A percentile compares a stretch with the other conserved stretches of the same genome.
These are phyloP conservation scores for Cottoperca gobio DNA, from an alignment of 2,797 vertebrate species.

Conservation along the genomic window DNA sequence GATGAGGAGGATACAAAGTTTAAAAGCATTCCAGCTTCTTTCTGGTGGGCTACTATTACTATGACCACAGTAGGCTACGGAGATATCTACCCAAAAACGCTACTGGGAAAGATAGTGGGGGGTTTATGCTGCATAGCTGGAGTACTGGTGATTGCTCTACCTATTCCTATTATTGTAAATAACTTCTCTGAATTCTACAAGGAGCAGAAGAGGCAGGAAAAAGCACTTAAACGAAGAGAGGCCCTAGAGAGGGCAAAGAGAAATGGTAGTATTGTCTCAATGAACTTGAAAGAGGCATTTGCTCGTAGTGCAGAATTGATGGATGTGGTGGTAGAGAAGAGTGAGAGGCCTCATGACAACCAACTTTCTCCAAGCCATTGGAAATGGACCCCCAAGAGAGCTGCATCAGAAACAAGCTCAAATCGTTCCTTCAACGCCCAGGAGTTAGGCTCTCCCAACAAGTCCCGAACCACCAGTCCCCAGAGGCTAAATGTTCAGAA, in stretches of 20 bases:
- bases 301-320: constrained; percentile 96
- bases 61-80: constrained; percentile 99
- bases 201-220: constrained; percentile 99
- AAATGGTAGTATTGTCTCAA: constrained; percentile 98
- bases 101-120: constrained; percentile 97
- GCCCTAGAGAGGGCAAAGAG: constrained; percentile 97
- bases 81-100: constrained; percentile 98
- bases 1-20: constrained; percentile 99
- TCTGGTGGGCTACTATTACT: constrained; percentile 99
- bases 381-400: constrained; percentile 95
- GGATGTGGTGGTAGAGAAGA: constrained; percentile 97
- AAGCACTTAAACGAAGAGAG: constrained; percentile 97
- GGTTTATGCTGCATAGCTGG: constrained; percentile 98
- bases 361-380: constrained; percentile 95
- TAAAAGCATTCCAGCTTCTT: constrained; percentile 99
- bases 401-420: constrained; percentile 93
- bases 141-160: constrained; percentile 97
- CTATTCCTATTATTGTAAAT: constrained; percentile 99
- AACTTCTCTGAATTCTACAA: constrained; percentile 99
- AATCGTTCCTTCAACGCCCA: constrained; percentile 94
- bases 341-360: constrained; percentile 94
- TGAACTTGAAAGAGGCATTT: constrained; percentile 99
- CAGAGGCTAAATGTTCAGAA: constrained; percentile 96
- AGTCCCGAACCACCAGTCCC: constrained; percentile 89
- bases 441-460: constrained; percentile 91